Base-by-base conservation (phyloP, 2,797 vertebrate species). In the Anniella stebbinsi region DNA sequence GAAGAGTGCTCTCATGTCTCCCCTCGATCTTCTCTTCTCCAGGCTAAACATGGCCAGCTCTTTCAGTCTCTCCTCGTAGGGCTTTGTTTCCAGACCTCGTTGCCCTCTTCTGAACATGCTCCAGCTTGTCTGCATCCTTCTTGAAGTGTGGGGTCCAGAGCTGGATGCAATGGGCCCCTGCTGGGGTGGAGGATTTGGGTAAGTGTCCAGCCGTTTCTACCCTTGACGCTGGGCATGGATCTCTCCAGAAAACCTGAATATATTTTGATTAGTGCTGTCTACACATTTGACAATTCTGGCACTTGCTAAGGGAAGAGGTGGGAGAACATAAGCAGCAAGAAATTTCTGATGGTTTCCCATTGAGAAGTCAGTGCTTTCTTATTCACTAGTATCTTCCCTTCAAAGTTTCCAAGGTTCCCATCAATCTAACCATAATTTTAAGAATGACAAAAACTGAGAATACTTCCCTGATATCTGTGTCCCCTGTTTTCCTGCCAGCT, bases 401-500 rank as follows among this genome's bases (percentile, higher is more conserved):
- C 95, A 93, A 93, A 96, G 88, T 94, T 94, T 95, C 86, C 92
- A 80, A 88, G 57, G 86, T 94, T 96, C 95, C 91, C 95, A 96
- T 83, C 94, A 96, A 96, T 87, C 93, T 95, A 97, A 96, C 93
- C 96, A 95, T 95, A 93, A 96, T 95, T 96, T 93, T 95, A 97
- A 97, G 97, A 97, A 96, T 97, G 96, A 94, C 80, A 92, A 96
- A 69, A 95, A 76, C 87, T 13, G 0, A 93, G 94, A 96, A 95
- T 88, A 89, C 78, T 95, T 84, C 88, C 94, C 93, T 94, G 93
- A 8, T 88, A 93, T 87, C 94, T 38, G 83, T 89, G 91, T 92
- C 95, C 91, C 91, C 92, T 94, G 95, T 97, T 97, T 97, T 95
- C 96, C 96, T 97, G 94, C 95, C 91, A 97, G 97, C 96, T 92